phyloP scores from a whole-genome alignment of 2,113 vertebrate species.

The Atherinomorus stipes region DNA sequence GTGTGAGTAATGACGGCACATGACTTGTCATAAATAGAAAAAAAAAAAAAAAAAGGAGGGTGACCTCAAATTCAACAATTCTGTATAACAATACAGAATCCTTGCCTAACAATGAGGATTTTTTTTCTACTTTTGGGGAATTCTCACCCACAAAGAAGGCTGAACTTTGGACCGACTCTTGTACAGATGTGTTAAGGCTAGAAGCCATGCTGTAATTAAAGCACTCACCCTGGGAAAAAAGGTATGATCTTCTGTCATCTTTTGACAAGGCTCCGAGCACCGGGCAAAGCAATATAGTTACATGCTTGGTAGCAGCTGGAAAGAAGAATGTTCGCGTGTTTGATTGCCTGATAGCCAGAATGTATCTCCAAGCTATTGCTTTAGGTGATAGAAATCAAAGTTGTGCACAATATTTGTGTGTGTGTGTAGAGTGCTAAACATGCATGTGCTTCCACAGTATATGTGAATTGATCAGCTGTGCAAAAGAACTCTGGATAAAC shows the following conservation, averaged over 20 bases:
- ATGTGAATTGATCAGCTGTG: slow-evolving; percentile 20
- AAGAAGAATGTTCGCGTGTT: slow-evolving; percentile 79
- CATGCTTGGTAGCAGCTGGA: slow-evolving; percentile 82
- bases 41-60: slow-evolving; percentile 19
- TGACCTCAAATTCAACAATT: slow-evolving; percentile 76
- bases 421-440: neutral
- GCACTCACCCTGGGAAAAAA: slow-evolving; percentile 81
- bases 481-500: neutral
- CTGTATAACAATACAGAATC: slow-evolving; percentile 71
- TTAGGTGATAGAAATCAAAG: slow-evolving; percentile 66
- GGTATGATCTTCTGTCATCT: slow-evolving; percentile 86
- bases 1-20: slow-evolving; percentile 77
- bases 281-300: slow-evolving; percentile 83
- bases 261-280: slow-evolving; percentile 85
- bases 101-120: slow-evolving; percentile 78
- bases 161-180: slow-evolving; percentile 86
- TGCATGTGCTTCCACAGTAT: slow-evolving; percentile 9
- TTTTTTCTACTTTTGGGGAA: slow-evolving; percentile 27
- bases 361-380: slow-evolving; percentile 77
- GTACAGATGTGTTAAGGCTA: slow-evolving; percentile 82
- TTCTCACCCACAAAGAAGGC: slow-evolving; percentile 72
- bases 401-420: slow-evolving; percentile 26
- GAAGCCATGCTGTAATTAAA: slow-evolving; percentile 88
- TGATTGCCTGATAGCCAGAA: slow-evolving; percentile 79
- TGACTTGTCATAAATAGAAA: slow-evolving; percentile 64